Evolutionary conservation across 1,140 invertebrate species (phyloP).

Genomic region (Tetranychus urticae): DNA sequence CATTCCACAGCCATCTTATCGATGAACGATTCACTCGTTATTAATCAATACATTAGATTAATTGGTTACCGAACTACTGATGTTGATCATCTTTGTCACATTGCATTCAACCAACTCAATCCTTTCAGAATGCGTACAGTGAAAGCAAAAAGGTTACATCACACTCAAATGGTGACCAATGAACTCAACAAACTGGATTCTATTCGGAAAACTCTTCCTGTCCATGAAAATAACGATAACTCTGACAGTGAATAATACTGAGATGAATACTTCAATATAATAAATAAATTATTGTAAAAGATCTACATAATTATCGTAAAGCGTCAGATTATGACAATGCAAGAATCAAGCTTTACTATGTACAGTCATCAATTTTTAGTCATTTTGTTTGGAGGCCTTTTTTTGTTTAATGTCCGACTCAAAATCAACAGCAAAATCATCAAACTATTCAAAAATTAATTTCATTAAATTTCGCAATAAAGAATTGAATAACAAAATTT

Average conservation of each 20-base stretch:
- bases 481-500: too few species aligned
- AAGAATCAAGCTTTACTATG: too few species aligned
- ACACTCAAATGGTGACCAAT: slow-evolving; percentile 11
- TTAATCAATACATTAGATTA: slow-evolving; percentile 23
- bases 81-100: slow-evolving; percentile 18
- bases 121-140: slow-evolving; percentile 25
- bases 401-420: too few species aligned
- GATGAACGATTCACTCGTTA: slow-evolving; percentile 17
- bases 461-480: too few species aligned
- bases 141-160: slow-evolving; percentile 19
- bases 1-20: slow-evolving; percentile 25
- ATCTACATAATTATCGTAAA: too few species aligned
- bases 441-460: too few species aligned
- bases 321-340: too few species aligned
- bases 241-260: background rate
- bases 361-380: too few species aligned
- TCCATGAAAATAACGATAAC: background rate
- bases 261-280: too few species aligned
- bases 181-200: slow-evolving; percentile 5
- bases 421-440: too few species aligned
- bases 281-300: too few species aligned
- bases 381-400: too few species aligned
- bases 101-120: slow-evolving; percentile 27
- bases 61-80: slow-evolving; percentile 23
- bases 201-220: background rate